Percentiles rank a stretch among this genome's conserved stretches.
phyloP scores from a whole-genome alignment of 1,140 invertebrate genomes.

The Holotrichia oblita region DNA sequence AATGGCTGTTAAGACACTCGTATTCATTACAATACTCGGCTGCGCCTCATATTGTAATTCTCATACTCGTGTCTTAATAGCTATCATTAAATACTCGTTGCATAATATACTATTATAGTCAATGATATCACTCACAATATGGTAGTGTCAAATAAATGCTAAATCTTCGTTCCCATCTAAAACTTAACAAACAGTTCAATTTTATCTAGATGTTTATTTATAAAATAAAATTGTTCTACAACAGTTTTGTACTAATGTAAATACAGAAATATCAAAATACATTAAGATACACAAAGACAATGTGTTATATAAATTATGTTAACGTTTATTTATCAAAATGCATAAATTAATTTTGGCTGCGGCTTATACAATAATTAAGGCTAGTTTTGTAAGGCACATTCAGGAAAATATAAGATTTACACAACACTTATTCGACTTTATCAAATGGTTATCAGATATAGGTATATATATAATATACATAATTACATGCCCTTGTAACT shows the following conservation, averaged over 20 bases:
- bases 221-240: slow-evolving; percentile 28
- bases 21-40: too few relatives aligned
- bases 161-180: too few relatives aligned
- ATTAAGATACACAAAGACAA: not conserved
- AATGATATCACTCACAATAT: too few relatives aligned
- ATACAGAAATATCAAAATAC: slow-evolving; percentile 23
- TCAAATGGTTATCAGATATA: not conserved
- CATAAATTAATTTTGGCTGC: slow-evolving; percentile 20
- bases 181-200: too few relatives aligned
- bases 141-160: too few relatives aligned
- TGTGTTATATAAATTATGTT: not conserved
- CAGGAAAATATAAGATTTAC: not conserved
- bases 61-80: too few relatives aligned
- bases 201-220: slow-evolving; percentile 20
- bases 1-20: too few relatives aligned
- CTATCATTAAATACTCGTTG: too few relatives aligned
- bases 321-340: not conserved
- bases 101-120: too few relatives aligned
- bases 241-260: not conserved
- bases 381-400: slow-evolving; percentile 1
- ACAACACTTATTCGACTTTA: slow-evolving; percentile 15
- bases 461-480: not conserved
- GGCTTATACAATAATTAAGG: slow-evolving; percentile 11
- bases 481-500: not conserved
- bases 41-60: too few relatives aligned